A percentile compares a stretch with the other conserved stretches of the same genome.
Conservation (phyloP, 2,797 vertebrate species). For the Aulostomus chinensis region DNA sequence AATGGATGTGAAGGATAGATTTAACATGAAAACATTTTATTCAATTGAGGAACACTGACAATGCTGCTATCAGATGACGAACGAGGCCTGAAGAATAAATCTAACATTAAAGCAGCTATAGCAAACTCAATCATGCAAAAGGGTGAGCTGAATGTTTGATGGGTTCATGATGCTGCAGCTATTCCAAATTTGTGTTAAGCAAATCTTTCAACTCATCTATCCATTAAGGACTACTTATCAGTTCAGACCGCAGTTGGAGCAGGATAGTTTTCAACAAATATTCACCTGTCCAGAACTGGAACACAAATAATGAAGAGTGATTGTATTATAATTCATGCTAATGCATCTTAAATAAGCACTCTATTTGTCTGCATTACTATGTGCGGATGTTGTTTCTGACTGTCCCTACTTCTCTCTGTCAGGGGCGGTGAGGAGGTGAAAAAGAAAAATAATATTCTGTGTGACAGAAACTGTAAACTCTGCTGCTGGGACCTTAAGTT, state of each 20-base stretch:
- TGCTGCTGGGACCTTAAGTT: slow-evolving; percentile 83
- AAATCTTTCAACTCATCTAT: not conserved
- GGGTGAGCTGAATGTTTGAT: not conserved
- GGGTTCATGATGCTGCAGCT: not conserved
- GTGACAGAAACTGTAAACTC: slow-evolving; percentile 74
- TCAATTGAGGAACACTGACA: too few relatives aligned
- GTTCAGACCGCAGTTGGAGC: not conserved
- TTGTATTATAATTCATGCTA: too few relatives aligned
- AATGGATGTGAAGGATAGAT: too few relatives aligned
- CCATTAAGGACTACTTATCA: too few relatives aligned
- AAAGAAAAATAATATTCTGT: slow-evolving; percentile 65
- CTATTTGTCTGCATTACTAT: not conserved
- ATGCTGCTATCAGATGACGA: too few relatives aligned
- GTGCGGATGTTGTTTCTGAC: slow-evolving; percentile 1
- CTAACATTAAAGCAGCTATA: too few relatives aligned
- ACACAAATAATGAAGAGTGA: too few relatives aligned
- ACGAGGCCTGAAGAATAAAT: too few relatives aligned
- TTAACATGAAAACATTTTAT: too few relatives aligned
- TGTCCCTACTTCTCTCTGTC: slow-evolving; percentile 3
- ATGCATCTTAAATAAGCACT: not conserved
- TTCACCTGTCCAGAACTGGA: not conserved
- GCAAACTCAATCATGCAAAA: not conserved
- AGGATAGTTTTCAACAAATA: not conserved
- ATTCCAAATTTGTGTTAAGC: not conserved
- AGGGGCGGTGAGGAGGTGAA: slow-evolving; percentile 53